Conservation (phyloP, 2,113 vertebrate species). For the Salvelinus namaycush region DNA sequence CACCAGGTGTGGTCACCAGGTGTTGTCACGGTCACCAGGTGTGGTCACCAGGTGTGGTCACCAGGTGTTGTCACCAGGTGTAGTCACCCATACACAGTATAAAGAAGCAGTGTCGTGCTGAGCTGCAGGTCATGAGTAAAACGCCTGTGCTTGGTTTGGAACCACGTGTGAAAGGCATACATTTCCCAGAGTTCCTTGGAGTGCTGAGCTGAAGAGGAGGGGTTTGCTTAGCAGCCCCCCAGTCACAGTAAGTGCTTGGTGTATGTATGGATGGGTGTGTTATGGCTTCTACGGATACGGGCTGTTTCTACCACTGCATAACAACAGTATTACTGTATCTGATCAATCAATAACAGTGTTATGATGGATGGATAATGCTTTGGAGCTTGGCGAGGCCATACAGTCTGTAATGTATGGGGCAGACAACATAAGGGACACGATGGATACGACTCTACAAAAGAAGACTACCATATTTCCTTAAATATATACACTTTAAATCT, state of each 20-base stretch:
- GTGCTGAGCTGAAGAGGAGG: slow-evolving; percentile 55
- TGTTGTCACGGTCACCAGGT: too few species aligned
- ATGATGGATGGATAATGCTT: background rate
- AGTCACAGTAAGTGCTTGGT: slow-evolving; percentile 51
- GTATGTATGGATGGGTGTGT: slow-evolving; percentile 34
- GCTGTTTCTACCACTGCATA: slow-evolving; percentile 72
- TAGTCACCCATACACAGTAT: too few species aligned
- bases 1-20: too few species aligned
- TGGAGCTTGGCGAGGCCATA: background rate
- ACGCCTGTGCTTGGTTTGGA: slow-evolving; percentile 71
- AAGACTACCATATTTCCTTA: slow-evolving; percentile 55
- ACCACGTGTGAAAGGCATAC: slow-evolving; percentile 65
- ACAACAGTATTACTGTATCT: slow-evolving; percentile 65
- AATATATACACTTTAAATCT: slow-evolving; percentile 46
- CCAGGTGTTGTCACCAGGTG: too few species aligned
- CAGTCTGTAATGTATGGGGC: background rate
- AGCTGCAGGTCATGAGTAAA: background rate
- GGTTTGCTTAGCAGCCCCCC: slow-evolving; percentile 59
- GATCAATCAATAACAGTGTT: slow-evolving; percentile 52
- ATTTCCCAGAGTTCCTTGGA: slow-evolving; percentile 55
- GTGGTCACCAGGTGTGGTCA: too few species aligned
- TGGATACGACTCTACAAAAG: slow-evolving; percentile 46
- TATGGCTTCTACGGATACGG: slow-evolving; percentile 64
- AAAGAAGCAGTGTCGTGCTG: background rate
- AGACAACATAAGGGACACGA: slow-evolving; percentile 19